Conservation (phyloP, 1,140 invertebrate genomes). For the Drosophila willistoni region DNA sequence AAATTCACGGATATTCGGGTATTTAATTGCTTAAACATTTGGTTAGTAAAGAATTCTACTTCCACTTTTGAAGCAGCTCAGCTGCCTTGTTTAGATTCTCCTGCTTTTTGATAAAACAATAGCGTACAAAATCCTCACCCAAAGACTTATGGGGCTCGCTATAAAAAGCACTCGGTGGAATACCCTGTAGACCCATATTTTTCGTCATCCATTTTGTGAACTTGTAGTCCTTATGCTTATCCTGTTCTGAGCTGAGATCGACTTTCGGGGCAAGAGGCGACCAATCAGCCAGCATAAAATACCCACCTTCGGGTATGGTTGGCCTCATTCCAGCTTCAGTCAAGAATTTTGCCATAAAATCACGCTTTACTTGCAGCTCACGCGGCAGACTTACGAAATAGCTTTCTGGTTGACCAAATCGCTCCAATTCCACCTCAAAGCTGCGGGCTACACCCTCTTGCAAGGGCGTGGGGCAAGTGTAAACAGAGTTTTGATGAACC, state of each 20-base stretch:
- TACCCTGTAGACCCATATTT: conserved; percentile 95
- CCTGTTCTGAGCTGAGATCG: conserved; percentile 87
- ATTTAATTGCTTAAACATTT: conserved; percentile 42
- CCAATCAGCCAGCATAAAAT: conserved; percentile 98
- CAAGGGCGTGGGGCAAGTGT: conserved; percentile 93
- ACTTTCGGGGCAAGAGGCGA: conserved; percentile 87
- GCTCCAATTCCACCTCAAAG: conserved; percentile 93
- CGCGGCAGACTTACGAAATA: conserved; percentile 92
- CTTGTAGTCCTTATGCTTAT: conserved; percentile 92
- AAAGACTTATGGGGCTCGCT: conserved; percentile 91
- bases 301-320: conserved; percentile 97
- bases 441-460: conserved; percentile 96
- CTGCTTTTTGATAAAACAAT: conserved; percentile 97
- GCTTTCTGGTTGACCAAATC: conserved; percentile 90
- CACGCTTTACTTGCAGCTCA: conserved; percentile 93
- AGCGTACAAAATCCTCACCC: conserved; percentile 94
- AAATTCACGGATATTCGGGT: neutral
- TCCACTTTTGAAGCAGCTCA: conserved; percentile 87
- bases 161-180: conserved; percentile 98
- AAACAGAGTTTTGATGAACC: conserved; percentile 97
- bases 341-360: conserved; percentile 92
- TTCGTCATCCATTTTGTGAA: conserved; percentile 98
- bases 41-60: conserved; percentile 64
- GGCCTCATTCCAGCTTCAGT: conserved; percentile 93
- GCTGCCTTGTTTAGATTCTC: conserved; percentile 89